These are phyloP conservation scores for Sebastolobus alascanus DNA, from an alignment of 2,797 vertebrate genomes.

Conservation along the genomic window DNA sequence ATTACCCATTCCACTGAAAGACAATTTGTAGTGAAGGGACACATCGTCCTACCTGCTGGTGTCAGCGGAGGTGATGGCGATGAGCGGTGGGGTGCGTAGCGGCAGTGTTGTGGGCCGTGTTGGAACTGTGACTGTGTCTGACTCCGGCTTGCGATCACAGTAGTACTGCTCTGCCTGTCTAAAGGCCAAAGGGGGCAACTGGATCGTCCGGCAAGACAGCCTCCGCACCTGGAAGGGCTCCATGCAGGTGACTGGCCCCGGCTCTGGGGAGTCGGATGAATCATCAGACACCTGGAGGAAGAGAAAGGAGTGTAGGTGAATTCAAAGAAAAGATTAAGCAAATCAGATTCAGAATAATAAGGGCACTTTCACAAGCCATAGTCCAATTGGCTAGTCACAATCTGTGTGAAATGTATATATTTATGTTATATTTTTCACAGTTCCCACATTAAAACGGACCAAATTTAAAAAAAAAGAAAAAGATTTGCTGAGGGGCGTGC, in stretches of 20 bases:
- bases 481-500: no score
- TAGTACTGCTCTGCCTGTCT: slow-evolving; percentile 94
- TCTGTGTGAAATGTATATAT: no score
- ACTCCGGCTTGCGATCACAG: slow-evolving; percentile 88
- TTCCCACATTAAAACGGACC: no score
- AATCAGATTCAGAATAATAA: background rate
- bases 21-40: slow-evolving; percentile 1
- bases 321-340: background rate
- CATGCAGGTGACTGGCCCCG: slow-evolving; percentile 85
- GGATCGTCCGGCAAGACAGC: slow-evolving; percentile 90
- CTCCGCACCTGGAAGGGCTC: slow-evolving; percentile 92
- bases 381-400: no score
- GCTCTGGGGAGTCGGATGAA: slow-evolving; percentile 85
- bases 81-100: slow-evolving; percentile 91
- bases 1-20: slow-evolving; percentile 23
- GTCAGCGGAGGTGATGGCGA: slow-evolving; percentile 95
- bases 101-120: slow-evolving; percentile 91
- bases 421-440: no score
- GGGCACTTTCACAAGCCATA: no score
- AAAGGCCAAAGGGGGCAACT: slow-evolving; percentile 94
- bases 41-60: slow-evolving; percentile 88
- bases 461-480: no score
- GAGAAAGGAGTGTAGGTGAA: background rate
- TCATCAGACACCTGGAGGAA: slow-evolving; percentile 89
- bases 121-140: slow-evolving; percentile 85